Conservation (phyloP, 2,888 invertebrate genomes). For the Schizaphis graminum region DNA sequence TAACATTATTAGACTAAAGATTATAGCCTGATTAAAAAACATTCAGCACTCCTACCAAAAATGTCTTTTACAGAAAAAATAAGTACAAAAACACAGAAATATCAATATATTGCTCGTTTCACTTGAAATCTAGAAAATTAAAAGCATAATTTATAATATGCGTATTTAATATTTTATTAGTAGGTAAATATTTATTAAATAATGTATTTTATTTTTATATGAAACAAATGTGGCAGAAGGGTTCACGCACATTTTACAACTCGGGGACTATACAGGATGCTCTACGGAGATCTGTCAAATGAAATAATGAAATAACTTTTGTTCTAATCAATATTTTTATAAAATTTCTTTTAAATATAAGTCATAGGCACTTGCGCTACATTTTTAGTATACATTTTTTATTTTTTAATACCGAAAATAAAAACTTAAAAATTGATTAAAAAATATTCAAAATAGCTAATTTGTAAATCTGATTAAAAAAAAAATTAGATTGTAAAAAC, state of each 20-base stretch:
- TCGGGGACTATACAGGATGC: background rate
- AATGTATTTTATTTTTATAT: background rate
- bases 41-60: background rate
- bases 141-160: background rate
- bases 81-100: background rate
- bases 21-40: background rate
- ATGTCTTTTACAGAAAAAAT: background rate
- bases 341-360: too few species aligned
- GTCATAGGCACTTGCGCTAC: too few species aligned
- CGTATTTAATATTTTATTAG: background rate
- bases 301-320: too few species aligned
- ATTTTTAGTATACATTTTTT: too few species aligned
- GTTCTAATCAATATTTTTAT: too few species aligned
- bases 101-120: background rate
- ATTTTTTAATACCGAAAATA: too few species aligned
- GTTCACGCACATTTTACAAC: background rate
- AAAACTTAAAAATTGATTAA: too few species aligned
- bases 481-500: too few species aligned
- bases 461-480: too few species aligned
- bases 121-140: background rate
- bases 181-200: background rate
- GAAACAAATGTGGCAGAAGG: background rate
- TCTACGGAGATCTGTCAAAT: too few species aligned
- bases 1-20: background rate
- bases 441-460: too few species aligned